Evolutionary conservation across 2,888 invertebrate genomes (phyloP).

Genomic region (Colletes collaris): DNA sequence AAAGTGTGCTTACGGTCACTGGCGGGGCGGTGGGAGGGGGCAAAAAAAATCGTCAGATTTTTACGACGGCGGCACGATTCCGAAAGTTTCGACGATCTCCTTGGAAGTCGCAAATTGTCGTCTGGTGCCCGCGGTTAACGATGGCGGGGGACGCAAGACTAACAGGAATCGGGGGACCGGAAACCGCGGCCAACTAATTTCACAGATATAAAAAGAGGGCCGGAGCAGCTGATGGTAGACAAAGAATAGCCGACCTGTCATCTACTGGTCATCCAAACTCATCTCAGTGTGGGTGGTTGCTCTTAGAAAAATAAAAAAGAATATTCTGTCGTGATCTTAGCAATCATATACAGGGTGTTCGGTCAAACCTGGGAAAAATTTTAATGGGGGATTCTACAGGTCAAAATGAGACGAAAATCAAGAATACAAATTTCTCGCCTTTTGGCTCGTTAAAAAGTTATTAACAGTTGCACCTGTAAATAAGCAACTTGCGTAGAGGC

Average conservation of each 20-base stretch:
- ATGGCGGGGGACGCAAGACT: slow-evolving; percentile 58
- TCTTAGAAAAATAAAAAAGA: background rate
- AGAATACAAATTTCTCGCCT: too few species aligned
- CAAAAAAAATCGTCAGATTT: background rate
- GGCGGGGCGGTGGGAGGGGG: background rate
- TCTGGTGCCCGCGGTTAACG: slow-evolving; percentile 70
- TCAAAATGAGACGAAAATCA: too few species aligned
- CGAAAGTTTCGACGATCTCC: slow-evolving; percentile 23
- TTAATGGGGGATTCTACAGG: too few species aligned
- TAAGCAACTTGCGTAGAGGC: too few species aligned
- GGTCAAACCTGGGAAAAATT: too few species aligned
- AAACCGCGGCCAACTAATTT: slow-evolving; percentile 79
- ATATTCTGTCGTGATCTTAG: too few species aligned
- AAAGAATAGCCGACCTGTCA: slow-evolving; percentile 70
- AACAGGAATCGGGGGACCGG: slow-evolving; percentile 73
- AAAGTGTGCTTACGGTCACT: background rate
- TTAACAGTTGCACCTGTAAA: too few species aligned
- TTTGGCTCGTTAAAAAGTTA: too few species aligned
- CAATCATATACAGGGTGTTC: too few species aligned
- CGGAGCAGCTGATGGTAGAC: slow-evolving; percentile 57
- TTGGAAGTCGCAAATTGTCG: slow-evolving; percentile 56
- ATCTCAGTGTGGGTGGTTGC: slow-evolving; percentile 31
- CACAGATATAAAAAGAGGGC: slow-evolving; percentile 75
- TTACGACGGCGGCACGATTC: background rate
- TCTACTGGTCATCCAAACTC: slow-evolving; percentile 52